Evolutionary conservation across 1,140 invertebrate species (phyloP), one percentile per base, ranked within the genome.

Genomic region (Maniola jurtina): DNA sequence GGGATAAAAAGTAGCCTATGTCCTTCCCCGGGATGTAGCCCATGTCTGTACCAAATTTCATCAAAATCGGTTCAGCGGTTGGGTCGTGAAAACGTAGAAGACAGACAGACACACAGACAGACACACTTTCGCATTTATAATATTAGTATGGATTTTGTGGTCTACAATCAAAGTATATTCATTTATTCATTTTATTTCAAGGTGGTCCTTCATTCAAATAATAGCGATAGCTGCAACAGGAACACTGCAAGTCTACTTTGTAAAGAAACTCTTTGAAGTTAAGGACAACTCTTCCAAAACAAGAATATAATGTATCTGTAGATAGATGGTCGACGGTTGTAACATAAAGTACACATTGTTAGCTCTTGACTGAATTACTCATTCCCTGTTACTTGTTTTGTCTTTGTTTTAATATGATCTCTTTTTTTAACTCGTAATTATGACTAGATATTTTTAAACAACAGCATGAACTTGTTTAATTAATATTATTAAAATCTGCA

Each of bases 161-260:
- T n/a, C n/a, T n/a, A n/a, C n/a, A n/a, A n/a, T n/a, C n/a, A 25
- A 25, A 25, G 25, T 25, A 2, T 25, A 25, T 4, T 25, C 25
- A 25, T 4, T 13, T 54, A 15, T 35, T 52, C 9, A 35, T 13
- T 9, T 58, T 63, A 36, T 63, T 86, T 85, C 36, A 74, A 90
- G 88, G 56, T 98, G 97, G 96, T 98, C 97, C 0, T 76, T 98
- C 5, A 91, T 94, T 38, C 97, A 98, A 91, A 96, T 98, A 67
- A 52, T 95, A n/a, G 95, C 97, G 3, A 96, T 98, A 70, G 85
- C 95, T 33, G 91, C 92, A 0, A 95, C 96, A 0, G 95, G 95
- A 25, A 92, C 93, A 11, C 75, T 96, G 38, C 96, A 98, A 92
- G 96, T 98, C 0, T 97, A 95, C 83, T 98, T 98, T 90, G 95